phyloP scores from a whole-genome alignment of 2,113 vertebrate genomes.

The Bos javanicus region DNA sequence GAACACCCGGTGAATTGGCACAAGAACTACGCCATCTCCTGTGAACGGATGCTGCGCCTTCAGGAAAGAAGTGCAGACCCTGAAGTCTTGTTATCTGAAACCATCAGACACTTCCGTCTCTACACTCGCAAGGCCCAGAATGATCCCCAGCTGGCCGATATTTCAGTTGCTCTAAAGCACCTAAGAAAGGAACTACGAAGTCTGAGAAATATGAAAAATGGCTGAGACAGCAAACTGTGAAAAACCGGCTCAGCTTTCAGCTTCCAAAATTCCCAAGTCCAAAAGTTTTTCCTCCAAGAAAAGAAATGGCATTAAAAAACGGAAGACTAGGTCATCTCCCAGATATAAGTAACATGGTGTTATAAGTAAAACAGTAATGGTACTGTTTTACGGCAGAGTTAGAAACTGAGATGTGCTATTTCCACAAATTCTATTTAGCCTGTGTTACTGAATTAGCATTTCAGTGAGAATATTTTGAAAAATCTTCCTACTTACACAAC shows the following conservation, averaged over 20 bases:
- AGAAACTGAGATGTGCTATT: background rate
- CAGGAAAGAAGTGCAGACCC: slow-evolving; percentile 74
- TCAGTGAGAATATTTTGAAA: background rate
- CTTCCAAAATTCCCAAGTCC: slow-evolving; percentile 14
- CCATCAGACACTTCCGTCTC: slow-evolving; percentile 87
- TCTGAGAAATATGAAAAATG: slow-evolving; percentile 72
- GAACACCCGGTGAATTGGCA: slow-evolving; percentile 95
- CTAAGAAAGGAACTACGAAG: slow-evolving; percentile 85
- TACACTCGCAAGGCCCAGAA: slow-evolving; percentile 86
- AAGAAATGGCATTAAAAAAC: background rate
- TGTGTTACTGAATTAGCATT: background rate
- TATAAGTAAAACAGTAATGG: too few species aligned
- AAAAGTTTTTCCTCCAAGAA: slow-evolving; percentile 9
- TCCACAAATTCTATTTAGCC: background rate
- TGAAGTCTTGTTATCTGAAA: slow-evolving; percentile 86
- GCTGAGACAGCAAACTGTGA: background rate
- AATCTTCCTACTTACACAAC: background rate
- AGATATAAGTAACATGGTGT: background rate
- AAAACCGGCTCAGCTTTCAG: background rate
- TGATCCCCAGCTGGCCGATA: slow-evolving; percentile 88
- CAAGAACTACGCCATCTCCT: slow-evolving; percentile 96
- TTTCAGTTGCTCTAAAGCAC: slow-evolving; percentile 86
- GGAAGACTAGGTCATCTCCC: background rate
- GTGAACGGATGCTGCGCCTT: slow-evolving; percentile 91
- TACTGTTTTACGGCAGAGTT: accelerated